These are phyloP conservation scores for Pogonocherus hispidulus DNA, from an alignment of 2,888 invertebrate species.

Conservation along the genomic window DNA sequence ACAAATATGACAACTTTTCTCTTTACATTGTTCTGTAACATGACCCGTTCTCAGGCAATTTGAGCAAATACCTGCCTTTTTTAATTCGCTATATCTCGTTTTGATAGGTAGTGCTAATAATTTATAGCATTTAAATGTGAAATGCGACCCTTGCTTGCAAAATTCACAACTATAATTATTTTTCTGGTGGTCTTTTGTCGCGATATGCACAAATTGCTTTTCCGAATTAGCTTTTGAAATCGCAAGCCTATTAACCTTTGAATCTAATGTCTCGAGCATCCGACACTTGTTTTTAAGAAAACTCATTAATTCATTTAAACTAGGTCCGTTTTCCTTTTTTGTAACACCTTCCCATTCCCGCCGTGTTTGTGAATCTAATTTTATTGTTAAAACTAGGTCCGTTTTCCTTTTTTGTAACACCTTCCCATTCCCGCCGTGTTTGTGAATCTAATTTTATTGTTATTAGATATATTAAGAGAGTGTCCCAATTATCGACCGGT, in stretches of 20 bases:
- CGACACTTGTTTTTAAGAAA: conserved; percentile 38
- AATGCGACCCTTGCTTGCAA: conserved; percentile 29
- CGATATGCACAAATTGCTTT: conserved; percentile 4
- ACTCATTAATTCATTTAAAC: conserved; percentile 21
- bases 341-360: conserved; percentile 35
- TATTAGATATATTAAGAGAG: conserved; percentile 36
- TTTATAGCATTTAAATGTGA: too few species aligned
- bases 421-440: conserved; percentile 39
- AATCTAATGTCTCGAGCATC: too few species aligned
- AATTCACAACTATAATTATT: conserved; percentile 3
- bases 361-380: too few species aligned
- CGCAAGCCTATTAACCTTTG: too few species aligned
- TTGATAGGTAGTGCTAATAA: conserved; percentile 25
- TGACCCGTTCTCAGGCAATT: conserved; percentile 40
- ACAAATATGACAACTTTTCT: conserved; percentile 31
- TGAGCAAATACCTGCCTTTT: conserved; percentile 26
- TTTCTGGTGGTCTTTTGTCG: background rate
- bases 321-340: too few species aligned
- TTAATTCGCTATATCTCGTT: conserved; percentile 23
- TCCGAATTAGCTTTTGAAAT: too few species aligned
- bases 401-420: conserved; percentile 25
- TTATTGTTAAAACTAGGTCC: conserved; percentile 31
- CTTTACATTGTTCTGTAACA: conserved; percentile 12
- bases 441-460: conserved; percentile 34
- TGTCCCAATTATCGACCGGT: conserved; percentile 32